Evolutionary conservation across 2,113 vertebrate species (phyloP).

Genomic region (Chauna torquata): DNA sequence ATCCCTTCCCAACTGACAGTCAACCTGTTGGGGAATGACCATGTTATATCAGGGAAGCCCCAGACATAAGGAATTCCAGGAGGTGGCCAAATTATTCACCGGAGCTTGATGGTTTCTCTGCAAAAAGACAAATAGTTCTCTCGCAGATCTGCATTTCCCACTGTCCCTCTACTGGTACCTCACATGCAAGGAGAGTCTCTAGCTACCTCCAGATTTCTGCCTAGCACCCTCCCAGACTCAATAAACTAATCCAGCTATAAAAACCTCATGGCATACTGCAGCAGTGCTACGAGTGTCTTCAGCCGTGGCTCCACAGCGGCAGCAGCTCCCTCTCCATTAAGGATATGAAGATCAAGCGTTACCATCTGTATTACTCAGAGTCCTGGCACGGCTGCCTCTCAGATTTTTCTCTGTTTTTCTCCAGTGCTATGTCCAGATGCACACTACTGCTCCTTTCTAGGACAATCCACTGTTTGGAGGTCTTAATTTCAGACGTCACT

Average conservation of each 20-base stretch:
- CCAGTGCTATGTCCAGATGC: not conserved
- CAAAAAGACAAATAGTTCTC: not conserved
- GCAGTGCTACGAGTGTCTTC: not conserved
- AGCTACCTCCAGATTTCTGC: not conserved
- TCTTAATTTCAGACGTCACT: not conserved
- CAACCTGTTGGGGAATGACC: not conserved
- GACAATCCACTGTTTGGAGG: not conserved
- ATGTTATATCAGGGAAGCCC: not conserved
- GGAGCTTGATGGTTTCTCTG: not conserved
- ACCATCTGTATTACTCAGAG: not conserved
- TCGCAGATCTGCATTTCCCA: not conserved
- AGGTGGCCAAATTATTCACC: not conserved
- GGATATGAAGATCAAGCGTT: not conserved
- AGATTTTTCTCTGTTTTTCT: not conserved
- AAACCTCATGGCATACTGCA: not conserved
- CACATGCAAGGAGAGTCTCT: not conserved
- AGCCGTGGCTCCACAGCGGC: not conserved
- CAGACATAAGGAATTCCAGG: not conserved
- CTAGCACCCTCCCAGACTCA: not conserved
- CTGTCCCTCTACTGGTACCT: not conserved
- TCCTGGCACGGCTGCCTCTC: not conserved
- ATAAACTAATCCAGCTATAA: not conserved
- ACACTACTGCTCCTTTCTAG: not conserved
- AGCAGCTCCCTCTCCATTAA: not conserved
- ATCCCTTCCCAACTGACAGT: not conserved